A percentile compares a stretch with the other conserved stretches of the same genome.
Conservation (phyloP, 2,888 invertebrate genomes). For the Oscheius sp. region DNA sequence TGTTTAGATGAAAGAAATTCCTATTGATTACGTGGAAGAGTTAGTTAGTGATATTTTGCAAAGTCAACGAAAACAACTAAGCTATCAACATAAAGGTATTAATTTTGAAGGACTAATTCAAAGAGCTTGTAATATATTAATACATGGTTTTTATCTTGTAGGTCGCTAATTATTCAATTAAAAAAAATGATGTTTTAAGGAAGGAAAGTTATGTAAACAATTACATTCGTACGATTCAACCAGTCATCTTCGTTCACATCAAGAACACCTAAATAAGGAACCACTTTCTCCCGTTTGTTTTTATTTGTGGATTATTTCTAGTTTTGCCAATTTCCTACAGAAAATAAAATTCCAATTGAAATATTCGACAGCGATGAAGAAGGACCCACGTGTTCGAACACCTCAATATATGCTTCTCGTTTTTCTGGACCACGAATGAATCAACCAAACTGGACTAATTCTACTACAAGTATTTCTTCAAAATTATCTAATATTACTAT, state of each 20-base stretch:
- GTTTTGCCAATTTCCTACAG: too few species aligned
- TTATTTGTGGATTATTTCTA: neutral
- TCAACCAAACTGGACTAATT: neutral
- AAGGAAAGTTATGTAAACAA: neutral
- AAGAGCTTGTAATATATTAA: neutral
- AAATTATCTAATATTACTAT: too few species aligned
- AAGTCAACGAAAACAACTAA: neutral
- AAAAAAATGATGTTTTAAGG: neutral
- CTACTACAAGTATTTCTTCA: neutral
- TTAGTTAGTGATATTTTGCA: neutral
- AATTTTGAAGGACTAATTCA: neutral
- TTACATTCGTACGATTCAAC: neutral
- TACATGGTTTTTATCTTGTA: neutral
- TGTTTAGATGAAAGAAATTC: neutral
- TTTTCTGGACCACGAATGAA: neutral
- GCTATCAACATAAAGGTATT: neutral
- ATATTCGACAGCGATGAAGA: neutral
- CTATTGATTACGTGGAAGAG: neutral
- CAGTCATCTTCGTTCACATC: too few species aligned
- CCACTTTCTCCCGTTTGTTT: neutral
- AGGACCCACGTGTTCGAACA: neutral
- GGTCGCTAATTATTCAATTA: neutral
- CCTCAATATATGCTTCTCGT: neutral
- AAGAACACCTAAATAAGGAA: neutral
- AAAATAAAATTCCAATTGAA: too few species aligned